phyloP scores from a whole-genome alignment of 2,113 vertebrate species.

The Phylloscopus trochiloides region DNA sequence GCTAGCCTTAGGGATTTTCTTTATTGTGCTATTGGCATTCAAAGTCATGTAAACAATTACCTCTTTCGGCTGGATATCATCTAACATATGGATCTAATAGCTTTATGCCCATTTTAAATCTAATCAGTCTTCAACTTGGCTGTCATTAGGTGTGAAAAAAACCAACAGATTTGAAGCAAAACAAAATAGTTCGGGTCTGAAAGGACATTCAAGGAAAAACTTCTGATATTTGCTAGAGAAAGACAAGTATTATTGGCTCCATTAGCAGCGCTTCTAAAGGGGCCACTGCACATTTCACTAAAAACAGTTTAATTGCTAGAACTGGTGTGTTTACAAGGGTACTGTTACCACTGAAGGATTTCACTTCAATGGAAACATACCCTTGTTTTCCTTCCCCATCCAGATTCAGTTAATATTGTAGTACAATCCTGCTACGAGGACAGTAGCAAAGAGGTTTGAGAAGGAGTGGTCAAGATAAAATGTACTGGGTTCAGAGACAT shows the following conservation, averaged over 20 bases:
- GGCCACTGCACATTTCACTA: background rate
- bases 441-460: background rate
- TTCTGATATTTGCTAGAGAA: background rate
- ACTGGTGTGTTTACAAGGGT: background rate
- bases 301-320: background rate
- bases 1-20: background rate
- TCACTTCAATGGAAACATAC: background rate
- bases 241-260: background rate
- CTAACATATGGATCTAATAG: constrained; percentile 24
- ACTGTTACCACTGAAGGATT: background rate
- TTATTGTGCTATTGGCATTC: constrained; percentile 41
- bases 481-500: background rate
- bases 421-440: background rate
- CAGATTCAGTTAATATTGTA: background rate
- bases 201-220: constrained; percentile 4
- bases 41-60: constrained; percentile 49
- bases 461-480: background rate
- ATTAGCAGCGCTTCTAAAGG: background rate
- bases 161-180: background rate
- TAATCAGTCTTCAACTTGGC: background rate
- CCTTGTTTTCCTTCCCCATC: background rate
- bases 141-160: background rate
- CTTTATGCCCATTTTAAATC: constrained; percentile 2
- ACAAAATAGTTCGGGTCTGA: background rate
- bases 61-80: constrained; percentile 3